Conservation (phyloP, 2,888 invertebrate species). For the Philonicus albiceps region DNA sequence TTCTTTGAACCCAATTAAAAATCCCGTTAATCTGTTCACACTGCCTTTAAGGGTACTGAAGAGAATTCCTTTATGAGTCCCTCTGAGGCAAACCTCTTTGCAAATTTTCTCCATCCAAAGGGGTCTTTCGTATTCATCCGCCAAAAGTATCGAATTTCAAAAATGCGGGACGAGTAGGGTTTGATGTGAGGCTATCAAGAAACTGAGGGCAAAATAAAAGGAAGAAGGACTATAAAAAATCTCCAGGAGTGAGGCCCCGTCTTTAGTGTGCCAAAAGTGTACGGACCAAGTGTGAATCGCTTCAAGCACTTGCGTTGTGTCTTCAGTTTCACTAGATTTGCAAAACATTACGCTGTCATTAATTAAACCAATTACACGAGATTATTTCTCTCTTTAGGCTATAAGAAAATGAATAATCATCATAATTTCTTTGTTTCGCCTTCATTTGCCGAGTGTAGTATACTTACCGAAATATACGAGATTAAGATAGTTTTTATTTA, state of each 20-base stretch:
- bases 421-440: too few species aligned
- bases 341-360: neutral
- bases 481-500: too few species aligned
- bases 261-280: neutral
- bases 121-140: neutral
- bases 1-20: conserved; percentile 10
- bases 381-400: neutral
- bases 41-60: neutral
- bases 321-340: neutral
- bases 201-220: conserved; percentile 4
- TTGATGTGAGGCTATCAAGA: neutral
- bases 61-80: neutral
- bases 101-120: neutral
- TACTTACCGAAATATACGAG: too few species aligned
- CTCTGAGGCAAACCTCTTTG: neutral
- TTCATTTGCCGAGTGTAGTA: too few species aligned
- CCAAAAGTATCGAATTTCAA: conserved; percentile 16
- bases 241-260: neutral
- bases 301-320: neutral
- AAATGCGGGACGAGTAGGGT: neutral
- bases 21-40: conserved; percentile 24
- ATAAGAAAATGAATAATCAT: too few species aligned
- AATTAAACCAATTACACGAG: neutral
- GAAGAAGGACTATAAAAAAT: neutral
- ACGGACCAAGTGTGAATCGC: neutral